A percentile compares a stretch with the other conserved stretches of the same genome.
Evolutionary conservation across 2,888 invertebrate species (phyloP).

Genomic region (Tetragonula carbonaria): DNA sequence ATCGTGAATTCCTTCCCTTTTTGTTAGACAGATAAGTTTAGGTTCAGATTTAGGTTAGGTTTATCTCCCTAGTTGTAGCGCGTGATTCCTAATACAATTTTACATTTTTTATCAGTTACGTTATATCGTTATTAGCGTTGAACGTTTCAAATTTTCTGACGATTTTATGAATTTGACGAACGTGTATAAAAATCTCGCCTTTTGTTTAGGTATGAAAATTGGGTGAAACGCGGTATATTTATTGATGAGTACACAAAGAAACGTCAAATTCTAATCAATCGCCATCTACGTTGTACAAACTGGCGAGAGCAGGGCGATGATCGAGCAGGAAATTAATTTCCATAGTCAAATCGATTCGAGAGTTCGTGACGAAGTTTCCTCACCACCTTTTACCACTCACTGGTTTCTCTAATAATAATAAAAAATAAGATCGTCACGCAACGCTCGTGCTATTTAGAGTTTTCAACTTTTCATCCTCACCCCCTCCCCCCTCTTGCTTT

Average conservation of each 20-base stretch:
- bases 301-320: neutral
- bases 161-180: no score
- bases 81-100: no score
- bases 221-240: no score
- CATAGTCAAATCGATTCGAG: neutral
- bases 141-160: no score
- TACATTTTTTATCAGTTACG: no score
- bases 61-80: no score
- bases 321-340: conserved; percentile 3
- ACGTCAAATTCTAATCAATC: neutral
- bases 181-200: no score
- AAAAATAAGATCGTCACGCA: neutral
- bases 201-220: neutral
- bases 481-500: neutral
- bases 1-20: no score
- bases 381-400: neutral
- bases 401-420: neutral
- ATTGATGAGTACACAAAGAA: neutral
- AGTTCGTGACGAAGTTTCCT: neutral
- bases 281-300: neutral
- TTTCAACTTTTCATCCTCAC: neutral
- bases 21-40: no score
- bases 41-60: no score
- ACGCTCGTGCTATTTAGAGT: neutral
- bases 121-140: no score